These are phyloP conservation scores for Drosophila ogumai DNA, from an alignment of 1,140 invertebrate species.

Conservation along the genomic window DNA sequence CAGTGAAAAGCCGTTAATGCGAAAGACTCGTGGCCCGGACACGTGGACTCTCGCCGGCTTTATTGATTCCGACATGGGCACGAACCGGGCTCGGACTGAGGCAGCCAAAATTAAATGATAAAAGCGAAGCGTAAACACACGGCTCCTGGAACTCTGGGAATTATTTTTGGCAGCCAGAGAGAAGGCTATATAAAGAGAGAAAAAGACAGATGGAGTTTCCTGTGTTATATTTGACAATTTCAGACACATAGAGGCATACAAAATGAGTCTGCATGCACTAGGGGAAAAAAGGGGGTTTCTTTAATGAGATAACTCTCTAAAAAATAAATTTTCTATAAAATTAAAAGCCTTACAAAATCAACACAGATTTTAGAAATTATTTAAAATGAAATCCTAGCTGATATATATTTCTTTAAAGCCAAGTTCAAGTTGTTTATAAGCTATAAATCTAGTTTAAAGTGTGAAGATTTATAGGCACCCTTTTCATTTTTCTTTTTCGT, in stretches of 20 bases:
- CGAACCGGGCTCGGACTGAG: slow-evolving; percentile 34
- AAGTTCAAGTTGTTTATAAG: not conserved
- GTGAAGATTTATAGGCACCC: not conserved
- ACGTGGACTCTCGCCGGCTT: slow-evolving; percentile 55
- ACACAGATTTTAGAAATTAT: not conserved
- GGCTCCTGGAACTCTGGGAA: slow-evolving; percentile 41
- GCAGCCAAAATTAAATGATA: slow-evolving; percentile 75
- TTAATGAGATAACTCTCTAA: not conserved
- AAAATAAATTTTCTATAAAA: not conserved
- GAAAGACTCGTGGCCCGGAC: slow-evolving; percentile 26
- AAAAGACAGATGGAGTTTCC: slow-evolving; percentile 33
- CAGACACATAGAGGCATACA: slow-evolving; percentile 30
- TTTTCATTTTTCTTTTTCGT: slow-evolving; percentile 10
- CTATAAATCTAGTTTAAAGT: not conserved
- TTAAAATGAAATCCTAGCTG: not conserved
- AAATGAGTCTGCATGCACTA: not conserved
- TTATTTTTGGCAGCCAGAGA: slow-evolving; percentile 62
- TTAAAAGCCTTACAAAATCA: fast-evolving
- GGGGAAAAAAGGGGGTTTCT: too few species aligned
- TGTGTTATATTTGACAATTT: slow-evolving; percentile 71
- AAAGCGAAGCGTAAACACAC: slow-evolving; percentile 56
- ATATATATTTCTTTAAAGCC: not conserved
- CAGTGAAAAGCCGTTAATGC: slow-evolving; percentile 21
- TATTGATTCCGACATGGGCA: slow-evolving; percentile 68
- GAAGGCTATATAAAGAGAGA: not conserved